Evolutionary conservation across 1,140 invertebrate genomes (phyloP).

Genomic region (Heliconius melpomene): DNA sequence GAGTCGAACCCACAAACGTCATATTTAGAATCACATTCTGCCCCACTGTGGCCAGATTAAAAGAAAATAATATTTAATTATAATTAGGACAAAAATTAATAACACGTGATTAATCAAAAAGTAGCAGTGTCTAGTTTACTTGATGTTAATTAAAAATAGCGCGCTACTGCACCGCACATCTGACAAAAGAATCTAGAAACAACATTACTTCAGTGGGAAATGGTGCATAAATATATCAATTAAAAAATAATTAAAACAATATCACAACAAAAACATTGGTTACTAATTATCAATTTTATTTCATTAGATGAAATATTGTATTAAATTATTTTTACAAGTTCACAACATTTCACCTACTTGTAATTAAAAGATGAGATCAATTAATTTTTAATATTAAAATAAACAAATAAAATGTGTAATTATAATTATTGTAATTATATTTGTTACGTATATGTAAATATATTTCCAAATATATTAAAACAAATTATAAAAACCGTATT

Average conservation of each 20-base stretch:
- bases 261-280: background rate
- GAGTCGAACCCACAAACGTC: no score
- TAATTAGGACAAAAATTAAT: background rate
- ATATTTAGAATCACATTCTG: no score
- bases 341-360: background rate
- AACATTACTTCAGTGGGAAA: background rate
- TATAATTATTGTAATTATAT: background rate
- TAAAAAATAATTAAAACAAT: background rate
- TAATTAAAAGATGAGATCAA: background rate
- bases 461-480: background rate
- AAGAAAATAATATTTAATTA: background rate
- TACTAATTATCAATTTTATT: background rate
- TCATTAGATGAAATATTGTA: background rate
- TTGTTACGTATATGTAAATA: background rate
- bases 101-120: background rate
- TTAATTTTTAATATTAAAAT: background rate
- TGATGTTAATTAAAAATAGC: background rate
- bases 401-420: no score
- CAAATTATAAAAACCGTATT: background rate
- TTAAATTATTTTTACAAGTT: background rate
- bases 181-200: background rate
- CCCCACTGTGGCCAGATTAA: no score
- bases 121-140: background rate
- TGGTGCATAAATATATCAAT: conserved; percentile 1
- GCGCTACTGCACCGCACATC: background rate